Base-by-base conservation (phyloP, 2,888 invertebrate species). In the Limnephilus auricula region DNA sequence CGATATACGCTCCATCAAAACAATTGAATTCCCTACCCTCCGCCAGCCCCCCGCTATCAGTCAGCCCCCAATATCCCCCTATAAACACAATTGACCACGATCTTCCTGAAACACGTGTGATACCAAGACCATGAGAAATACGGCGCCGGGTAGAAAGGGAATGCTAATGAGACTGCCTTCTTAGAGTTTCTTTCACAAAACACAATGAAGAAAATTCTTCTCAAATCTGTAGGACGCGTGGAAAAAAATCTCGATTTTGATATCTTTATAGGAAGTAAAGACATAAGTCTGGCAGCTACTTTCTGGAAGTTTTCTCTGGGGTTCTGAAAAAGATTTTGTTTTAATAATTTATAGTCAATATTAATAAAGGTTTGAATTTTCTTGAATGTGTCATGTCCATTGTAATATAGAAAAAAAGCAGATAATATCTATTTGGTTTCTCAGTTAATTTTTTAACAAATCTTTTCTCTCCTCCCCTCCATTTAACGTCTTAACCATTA, bases 1-100 rank as follows among this genome's bases (percentile, higher is more conserved):
- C 30, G 85, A 50, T 40, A 45, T 85, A 85, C 40, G 18, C 30
- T 85, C 85, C 40, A 85, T 85, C 85, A 85, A 85, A 40, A 85
- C 85, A 85, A 85, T 85, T 85, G 85, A 85, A 85, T 85, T 85
- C 40, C 45, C 40, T 25, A 34, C 37, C 34, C 85, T 85, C 40
- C n/a, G 10, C 37, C 18, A 31, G 15, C 84, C 37, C 37, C 84
- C 40, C 84, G 25, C 30, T 30, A 30, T 32, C 80, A 30, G 30
- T 32, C 80, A 32, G 31, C 80, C 80, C 37, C 37, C 15, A 80
- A 80, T 80, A 31, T 10, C 79, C 82, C 34, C 85, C 30, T 3
- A 40, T 13, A 37, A 84, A 37, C 85, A n/a, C n/a, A n/a, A 85
- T 30, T 85, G 85, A 85, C 85, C 85, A 85, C 85, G 37, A 32